Percentiles rank a stretch among this genome's conserved stretches.
phyloP scores from a whole-genome alignment of 2,797 vertebrate species.

The Liasis olivaceus region DNA sequence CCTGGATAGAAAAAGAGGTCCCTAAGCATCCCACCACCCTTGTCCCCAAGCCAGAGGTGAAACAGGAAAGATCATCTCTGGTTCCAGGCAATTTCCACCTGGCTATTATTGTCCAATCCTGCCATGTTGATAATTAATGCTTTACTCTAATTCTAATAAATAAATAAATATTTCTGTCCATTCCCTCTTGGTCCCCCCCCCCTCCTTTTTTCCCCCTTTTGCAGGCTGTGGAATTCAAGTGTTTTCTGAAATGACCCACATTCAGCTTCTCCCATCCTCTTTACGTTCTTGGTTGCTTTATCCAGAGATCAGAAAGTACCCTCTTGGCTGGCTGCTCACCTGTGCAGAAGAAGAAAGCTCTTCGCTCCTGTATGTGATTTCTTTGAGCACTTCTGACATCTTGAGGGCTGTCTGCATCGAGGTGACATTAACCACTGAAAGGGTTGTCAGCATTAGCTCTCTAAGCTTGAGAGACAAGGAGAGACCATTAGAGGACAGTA shows the following conservation, averaged over 20 bases:
- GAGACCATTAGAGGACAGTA: conserved; percentile 38
- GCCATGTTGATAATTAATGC: background rate
- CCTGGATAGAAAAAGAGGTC: conserved; percentile 63
- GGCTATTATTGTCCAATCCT: background rate
- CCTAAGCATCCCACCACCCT: no score
- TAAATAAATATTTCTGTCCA: background rate
- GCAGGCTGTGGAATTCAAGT: background rate
- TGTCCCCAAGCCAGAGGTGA: no score
- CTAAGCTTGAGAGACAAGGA: conserved; percentile 78
- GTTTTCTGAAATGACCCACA: background rate
- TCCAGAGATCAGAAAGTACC: background rate
- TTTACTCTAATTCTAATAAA: background rate
- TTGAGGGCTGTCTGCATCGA: conserved; percentile 79
- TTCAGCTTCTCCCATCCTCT: background rate
- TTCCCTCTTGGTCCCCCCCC: background rate
- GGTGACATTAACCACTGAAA: conserved; percentile 76
- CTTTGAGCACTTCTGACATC: conserved; percentile 83
- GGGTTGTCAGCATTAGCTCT: conserved; percentile 82
- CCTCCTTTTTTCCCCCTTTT: background rate
- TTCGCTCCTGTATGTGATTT: conserved; percentile 79
- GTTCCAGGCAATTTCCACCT: background rate
- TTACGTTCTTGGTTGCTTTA: background rate
- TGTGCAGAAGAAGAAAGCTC: conserved; percentile 46
- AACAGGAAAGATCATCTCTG: no score
- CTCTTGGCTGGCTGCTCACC: conserved; percentile 32